Evolutionary conservation across 2,113 vertebrate genomes (phyloP).

Genomic region (Antigone vipio): DNA sequence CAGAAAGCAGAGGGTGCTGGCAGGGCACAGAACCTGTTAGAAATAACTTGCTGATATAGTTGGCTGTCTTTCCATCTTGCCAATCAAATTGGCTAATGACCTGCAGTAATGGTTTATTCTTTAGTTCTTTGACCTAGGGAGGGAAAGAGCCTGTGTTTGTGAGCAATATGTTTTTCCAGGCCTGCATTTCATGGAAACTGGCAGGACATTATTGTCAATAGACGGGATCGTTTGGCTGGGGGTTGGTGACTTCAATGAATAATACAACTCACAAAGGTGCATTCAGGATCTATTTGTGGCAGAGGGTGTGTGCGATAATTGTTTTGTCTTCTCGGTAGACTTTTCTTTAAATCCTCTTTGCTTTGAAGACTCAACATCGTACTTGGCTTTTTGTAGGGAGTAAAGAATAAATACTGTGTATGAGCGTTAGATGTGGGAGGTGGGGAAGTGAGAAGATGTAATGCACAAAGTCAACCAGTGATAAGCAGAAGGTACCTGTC

Average conservation of each 20-base stretch:
- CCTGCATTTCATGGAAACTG: background rate
- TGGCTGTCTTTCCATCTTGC: background rate
- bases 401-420: background rate
- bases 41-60: background rate
- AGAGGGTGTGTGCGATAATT: background rate
- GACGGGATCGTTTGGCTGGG: background rate
- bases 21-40: background rate
- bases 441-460: background rate
- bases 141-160: background rate
- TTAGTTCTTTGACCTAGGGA: background rate
- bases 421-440: background rate
- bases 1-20: background rate
- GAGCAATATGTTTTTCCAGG: background rate
- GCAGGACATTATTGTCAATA: background rate
- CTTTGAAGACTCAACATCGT: background rate
- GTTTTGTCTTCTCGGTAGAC: background rate
- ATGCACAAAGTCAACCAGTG: accelerated
- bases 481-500: background rate
- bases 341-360: background rate
- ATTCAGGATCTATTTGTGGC: background rate
- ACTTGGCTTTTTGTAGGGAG: background rate
- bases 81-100: background rate
- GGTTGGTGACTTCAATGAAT: background rate
- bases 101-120: background rate
- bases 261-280: background rate